Conservation (phyloP, 1,140 invertebrate species). For the Drosophila suzukii region DNA sequence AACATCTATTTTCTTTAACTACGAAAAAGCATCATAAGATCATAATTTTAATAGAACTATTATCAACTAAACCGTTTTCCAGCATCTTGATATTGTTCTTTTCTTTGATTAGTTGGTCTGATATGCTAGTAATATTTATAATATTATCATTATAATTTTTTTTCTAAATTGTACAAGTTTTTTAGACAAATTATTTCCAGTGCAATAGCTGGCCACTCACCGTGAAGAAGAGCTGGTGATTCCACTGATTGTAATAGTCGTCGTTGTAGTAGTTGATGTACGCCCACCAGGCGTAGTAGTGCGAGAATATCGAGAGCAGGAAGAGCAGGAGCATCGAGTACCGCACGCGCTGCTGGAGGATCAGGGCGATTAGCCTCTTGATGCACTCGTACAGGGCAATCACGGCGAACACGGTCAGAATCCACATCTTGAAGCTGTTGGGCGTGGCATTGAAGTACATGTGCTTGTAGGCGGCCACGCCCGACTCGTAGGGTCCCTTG, state of each 20-base stretch:
- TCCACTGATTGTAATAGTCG: conserved; percentile 91
- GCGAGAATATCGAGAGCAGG: conserved; percentile 89
- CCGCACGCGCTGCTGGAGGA: conserved; percentile 86
- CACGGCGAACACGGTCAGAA: conserved; percentile 88
- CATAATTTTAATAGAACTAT: no score
- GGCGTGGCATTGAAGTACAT: conserved; percentile 93
- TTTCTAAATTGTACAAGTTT: not conserved
- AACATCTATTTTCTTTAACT: no score
- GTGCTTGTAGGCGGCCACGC: conserved; percentile 91
- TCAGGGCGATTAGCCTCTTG: conserved; percentile 87
- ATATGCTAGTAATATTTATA: no score
- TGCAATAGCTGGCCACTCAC: conserved; percentile 59
- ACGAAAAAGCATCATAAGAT: no score
- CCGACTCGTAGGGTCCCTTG: conserved; percentile 92
- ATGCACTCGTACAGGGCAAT: conserved; percentile 90
- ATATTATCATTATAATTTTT: not conserved
- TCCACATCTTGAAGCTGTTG: conserved; percentile 92
- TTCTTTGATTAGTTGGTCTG: no score
- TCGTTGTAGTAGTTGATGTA: conserved; percentile 95
- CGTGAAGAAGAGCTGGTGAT: conserved; percentile 91
- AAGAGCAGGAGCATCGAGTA: conserved; percentile 90
- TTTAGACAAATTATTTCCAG: not conserved
- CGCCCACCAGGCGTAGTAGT: conserved; percentile 94
- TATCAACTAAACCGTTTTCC: no score
- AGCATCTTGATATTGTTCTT: no score